Evolutionary conservation across 2,797 vertebrate genomes (phyloP), one percentile per base, ranked within the genome.

Genomic region (Lycodopsis pacificus): DNA sequence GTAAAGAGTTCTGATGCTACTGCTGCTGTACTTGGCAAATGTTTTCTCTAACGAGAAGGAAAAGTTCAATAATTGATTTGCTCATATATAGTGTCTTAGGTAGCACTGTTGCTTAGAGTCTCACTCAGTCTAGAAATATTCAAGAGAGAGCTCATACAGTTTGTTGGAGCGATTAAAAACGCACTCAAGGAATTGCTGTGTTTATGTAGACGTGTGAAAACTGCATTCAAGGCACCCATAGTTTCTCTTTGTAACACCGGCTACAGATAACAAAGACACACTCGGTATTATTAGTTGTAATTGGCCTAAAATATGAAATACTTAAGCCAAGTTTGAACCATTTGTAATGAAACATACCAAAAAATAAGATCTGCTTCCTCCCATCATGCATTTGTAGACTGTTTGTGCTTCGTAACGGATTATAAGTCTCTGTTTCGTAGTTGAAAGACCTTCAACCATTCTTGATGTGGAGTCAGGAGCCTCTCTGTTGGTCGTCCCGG

Each of bases 401-500:
- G 56, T 77, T 30, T 27, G 0, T 8, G 27, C 22, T 17, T 65
- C 2, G 17, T 34, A 34, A 58, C 38, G 27, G 0, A 34, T 72
- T 53, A 11, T 44, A 56, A 44, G 49, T 68, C 8, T 71, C 40
- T 80, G 38, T 77, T 30, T 73, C 8, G 49, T 56, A 94, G 93
- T 56, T 85, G 93, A 93, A 77, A 86, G 70, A 56, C 71, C 89
- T 6, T 76, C 87, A 53, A 22, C 79, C 32, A 34, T 88, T 49
- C 3, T 85, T 10, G 85, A 90, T 34, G n/a, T 87, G 76, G 91
- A 92, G 25, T 85, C 94, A 36, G 95, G 91, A 88, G 90, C 95
- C 65, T 86, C 94, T 4, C 95, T 97, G 73, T 89, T 98, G 88
- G 92, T 85, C n/a, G 94, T 97, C 71, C 94, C 97, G 65, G 97